Conservation (phyloP, 2,888 invertebrate genomes). For the Cacoxenus indagator region DNA sequence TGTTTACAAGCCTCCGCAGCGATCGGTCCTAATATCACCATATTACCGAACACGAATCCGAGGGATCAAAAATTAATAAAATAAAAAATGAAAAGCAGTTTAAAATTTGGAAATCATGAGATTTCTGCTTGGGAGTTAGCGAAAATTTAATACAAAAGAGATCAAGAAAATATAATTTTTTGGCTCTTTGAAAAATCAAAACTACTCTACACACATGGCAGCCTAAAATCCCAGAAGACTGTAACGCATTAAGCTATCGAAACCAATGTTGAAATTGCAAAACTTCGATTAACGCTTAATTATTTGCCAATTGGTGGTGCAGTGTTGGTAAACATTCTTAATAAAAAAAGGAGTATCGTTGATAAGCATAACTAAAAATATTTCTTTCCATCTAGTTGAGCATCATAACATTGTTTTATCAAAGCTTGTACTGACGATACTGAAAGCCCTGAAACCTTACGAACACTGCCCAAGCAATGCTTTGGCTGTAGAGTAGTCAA, state of each 20-base stretch:
- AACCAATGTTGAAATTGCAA: too few species aligned
- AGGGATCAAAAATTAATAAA: conserved; percentile 19
- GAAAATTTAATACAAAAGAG: background rate
- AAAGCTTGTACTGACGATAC: too few species aligned
- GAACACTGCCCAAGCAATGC: too few species aligned
- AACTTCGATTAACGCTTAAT: too few species aligned
- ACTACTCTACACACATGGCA: background rate
- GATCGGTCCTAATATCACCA: conserved; percentile 38
- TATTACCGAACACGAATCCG: conserved; percentile 30
- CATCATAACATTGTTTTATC: too few species aligned
- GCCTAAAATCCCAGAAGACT: too few species aligned
- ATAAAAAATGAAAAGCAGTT: conserved; percentile 10
- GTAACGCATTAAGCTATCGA: too few species aligned
- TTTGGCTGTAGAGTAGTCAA: too few species aligned
- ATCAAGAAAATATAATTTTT: background rate
- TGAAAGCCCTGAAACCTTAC: too few species aligned
- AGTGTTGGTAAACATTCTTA: background rate
- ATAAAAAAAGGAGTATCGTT: background rate
- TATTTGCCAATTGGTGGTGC: background rate
- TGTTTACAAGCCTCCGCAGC: background rate
- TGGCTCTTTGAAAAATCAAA: background rate
- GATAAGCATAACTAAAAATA: too few species aligned
- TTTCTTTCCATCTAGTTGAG: too few species aligned
- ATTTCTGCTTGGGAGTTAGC: conserved; percentile 61
- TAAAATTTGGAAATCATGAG: conserved; percentile 20